phyloP scores from a whole-genome alignment of 2,113 vertebrate species.

The Sinocyclocheilus grahami region DNA sequence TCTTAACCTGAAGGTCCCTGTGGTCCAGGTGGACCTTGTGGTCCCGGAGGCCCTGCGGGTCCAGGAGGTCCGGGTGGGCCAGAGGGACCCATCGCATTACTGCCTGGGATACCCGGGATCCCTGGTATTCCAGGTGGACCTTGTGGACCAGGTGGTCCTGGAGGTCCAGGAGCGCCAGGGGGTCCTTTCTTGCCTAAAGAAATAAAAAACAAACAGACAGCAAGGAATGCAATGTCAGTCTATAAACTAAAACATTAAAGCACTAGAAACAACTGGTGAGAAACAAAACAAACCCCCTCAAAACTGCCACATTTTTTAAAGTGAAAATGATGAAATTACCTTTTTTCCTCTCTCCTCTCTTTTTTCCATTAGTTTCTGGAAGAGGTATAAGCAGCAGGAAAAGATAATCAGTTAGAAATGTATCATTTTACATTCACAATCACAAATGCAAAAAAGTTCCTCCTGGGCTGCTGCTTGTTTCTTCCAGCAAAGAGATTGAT shows the following conservation, averaged over 20 bases:
- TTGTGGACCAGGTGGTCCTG: conserved; percentile 81
- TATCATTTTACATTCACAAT: conserved; percentile 6
- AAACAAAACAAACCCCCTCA: background rate
- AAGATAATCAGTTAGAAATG: background rate
- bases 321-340: conserved; percentile 46
- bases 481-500: background rate
- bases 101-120: conserved; percentile 85
- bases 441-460: background rate
- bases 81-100: conserved; percentile 76
- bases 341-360: conserved; percentile 58
- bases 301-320: no score
- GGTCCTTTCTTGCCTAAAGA: conserved; percentile 85
- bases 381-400: conserved; percentile 18
- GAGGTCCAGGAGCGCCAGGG: conserved; percentile 81
- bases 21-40: conserved; percentile 60
- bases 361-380: conserved; percentile 57
- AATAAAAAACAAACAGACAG: background rate
- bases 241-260: background rate
- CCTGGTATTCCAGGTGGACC: conserved; percentile 85
- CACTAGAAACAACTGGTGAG: background rate
- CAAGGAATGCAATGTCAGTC: background rate
- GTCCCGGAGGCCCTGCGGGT: conserved; percentile 59
- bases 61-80: conserved; percentile 65
- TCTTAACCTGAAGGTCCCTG: conserved; percentile 51
- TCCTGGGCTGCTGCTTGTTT: background rate